Percentiles rank a stretch among this genome's conserved stretches.
phyloP scores from a whole-genome alignment of 2,113 vertebrate species.

The Marcusenius ussheri region DNA sequence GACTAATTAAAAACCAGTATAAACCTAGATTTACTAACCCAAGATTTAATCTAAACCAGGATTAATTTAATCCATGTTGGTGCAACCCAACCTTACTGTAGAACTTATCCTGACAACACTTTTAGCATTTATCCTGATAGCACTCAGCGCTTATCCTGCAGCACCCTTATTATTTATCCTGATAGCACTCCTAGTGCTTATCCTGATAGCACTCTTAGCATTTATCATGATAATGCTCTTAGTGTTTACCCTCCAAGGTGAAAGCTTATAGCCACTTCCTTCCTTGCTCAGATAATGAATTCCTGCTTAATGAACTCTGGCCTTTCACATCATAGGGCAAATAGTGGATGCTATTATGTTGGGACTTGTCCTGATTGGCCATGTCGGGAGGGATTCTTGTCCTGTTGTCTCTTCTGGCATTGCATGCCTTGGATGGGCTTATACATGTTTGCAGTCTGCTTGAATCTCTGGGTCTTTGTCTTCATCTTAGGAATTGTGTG shows the following conservation, averaged over 20 bases:
- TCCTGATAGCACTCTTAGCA: neutral
- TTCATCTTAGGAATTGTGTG: neutral
- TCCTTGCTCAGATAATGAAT: neutral
- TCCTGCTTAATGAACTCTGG: conserved; percentile 13
- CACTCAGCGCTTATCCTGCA: neutral
- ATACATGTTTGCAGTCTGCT: neutral
- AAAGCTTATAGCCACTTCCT: neutral
- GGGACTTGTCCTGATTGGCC: neutral
- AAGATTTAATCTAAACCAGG: too few species aligned
- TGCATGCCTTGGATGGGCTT: neutral
- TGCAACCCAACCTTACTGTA: neutral
- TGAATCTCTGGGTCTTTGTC: neutral
- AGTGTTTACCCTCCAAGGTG: neutral
- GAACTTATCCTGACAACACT: neutral
- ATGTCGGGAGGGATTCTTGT: neutral
- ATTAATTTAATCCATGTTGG: too few species aligned
- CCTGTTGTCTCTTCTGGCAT: neutral
- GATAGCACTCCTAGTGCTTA: neutral
- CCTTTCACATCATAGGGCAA: neutral
- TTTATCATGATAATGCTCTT: neutral
- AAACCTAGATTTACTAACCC: too few species aligned
- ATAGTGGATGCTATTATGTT: neutral
- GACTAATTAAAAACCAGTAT: too few species aligned
- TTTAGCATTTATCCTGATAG: neutral
- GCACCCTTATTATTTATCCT: neutral